A percentile compares a stretch with the other conserved stretches of the same genome.
Conservation (phyloP, 2,797 vertebrate species). For the Lacerta bilineata region DNA sequence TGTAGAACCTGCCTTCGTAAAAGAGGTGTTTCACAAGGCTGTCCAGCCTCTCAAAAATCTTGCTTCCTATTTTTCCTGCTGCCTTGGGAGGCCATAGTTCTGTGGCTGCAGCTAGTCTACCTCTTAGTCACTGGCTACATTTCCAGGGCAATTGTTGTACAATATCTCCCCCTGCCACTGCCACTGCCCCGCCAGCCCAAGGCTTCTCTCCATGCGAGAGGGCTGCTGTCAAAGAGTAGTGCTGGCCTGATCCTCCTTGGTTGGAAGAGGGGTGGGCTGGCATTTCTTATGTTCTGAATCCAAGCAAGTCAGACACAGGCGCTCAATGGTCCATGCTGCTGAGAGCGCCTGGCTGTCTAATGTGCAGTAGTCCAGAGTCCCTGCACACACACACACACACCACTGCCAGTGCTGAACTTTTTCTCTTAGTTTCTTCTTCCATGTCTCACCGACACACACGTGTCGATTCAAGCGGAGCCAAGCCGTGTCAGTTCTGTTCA, state of each 20-base stretch:
- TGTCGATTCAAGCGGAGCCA: conserved; percentile 21
- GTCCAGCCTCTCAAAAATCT: neutral
- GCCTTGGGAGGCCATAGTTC: neutral
- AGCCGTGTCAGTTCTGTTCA: conserved; percentile 20
- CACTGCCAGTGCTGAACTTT: neutral
- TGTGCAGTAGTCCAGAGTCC: neutral
- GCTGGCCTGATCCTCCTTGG: neutral
- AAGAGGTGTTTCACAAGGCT: neutral
- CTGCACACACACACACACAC: too few relatives aligned
- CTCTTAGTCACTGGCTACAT: neutral
- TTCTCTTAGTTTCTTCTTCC: neutral
- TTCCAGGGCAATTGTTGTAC: neutral
- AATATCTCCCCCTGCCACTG: neutral
- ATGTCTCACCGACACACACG: neutral
- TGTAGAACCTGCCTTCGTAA: neutral
- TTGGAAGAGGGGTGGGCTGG: neutral
- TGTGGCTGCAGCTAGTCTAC: neutral
- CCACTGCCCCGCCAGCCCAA: neutral
- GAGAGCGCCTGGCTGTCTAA: neutral
- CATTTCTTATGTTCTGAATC: neutral
- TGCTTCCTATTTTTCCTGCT: neutral
- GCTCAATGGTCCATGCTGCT: too few relatives aligned
- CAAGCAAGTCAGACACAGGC: neutral
- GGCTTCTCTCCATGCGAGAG: neutral
- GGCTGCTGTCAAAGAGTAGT: neutral